A percentile compares a stretch with the other conserved stretches of the same genome.
Evolutionary conservation across 1,140 invertebrate species (phyloP).

Genomic region (Lycorma delicatula): DNA sequence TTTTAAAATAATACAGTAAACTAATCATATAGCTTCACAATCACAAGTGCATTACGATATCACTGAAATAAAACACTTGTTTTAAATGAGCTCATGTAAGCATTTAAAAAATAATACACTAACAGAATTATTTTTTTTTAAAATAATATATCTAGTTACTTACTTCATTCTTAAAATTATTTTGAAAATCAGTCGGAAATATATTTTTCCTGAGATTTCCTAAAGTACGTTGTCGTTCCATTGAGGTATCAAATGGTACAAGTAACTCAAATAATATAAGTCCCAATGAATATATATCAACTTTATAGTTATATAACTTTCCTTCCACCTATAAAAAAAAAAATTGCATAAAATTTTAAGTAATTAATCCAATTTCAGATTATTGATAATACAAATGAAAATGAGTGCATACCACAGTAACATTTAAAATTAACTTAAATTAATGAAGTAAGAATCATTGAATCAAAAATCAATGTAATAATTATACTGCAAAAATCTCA

Average conservation of each 20-base stretch:
- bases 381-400: too few relatives aligned
- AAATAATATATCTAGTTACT: conserved; percentile 25
- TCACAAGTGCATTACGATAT: too few relatives aligned
- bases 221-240: conserved; percentile 67
- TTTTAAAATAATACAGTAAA: too few relatives aligned
- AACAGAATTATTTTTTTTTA: neutral
- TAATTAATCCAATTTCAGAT: too few relatives aligned
- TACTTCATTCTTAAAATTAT: conserved; percentile 61
- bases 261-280: conserved; percentile 90
- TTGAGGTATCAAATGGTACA: conserved; percentile 79
- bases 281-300: conserved; percentile 93
- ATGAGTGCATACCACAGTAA: too few relatives aligned
- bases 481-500: too few relatives aligned
- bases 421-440: too few relatives aligned
- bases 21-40: too few relatives aligned
- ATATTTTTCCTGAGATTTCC: conserved; percentile 50
- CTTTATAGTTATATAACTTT: conserved; percentile 80
- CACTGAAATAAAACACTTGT: neutral
- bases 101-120: neutral
- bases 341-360: too few relatives aligned
- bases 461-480: too few relatives aligned
- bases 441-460: too few relatives aligned
- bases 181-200: conserved; percentile 62
- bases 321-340: conserved; percentile 50
- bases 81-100: neutral